Conservation (phyloP, 2,113 vertebrate genomes). For the Hypomesus transpacificus region DNA sequence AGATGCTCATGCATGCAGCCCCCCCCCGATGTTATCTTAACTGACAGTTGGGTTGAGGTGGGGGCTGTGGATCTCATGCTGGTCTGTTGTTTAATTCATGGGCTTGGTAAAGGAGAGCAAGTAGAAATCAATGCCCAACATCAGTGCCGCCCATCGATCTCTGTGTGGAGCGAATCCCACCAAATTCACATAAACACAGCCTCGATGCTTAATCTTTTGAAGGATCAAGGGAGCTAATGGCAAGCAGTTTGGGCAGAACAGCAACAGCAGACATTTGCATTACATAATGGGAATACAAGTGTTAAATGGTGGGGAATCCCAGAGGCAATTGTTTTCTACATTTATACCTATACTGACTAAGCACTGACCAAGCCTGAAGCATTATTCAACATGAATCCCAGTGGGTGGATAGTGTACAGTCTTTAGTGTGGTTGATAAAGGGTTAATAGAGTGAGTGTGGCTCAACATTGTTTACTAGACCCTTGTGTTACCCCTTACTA, state of each 20-base stretch:
- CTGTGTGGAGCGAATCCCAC: neutral
- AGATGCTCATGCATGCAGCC: too few relatives aligned
- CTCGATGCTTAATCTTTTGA: neutral
- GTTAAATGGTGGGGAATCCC: neutral
- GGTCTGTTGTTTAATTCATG: constrained; percentile 9
- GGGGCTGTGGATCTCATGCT: neutral
- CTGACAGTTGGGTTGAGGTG: neutral
- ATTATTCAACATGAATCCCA: neutral
- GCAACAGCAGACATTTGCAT: too few relatives aligned
- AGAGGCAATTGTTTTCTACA: neutral
- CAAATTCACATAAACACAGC: neutral
- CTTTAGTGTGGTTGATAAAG: neutral
- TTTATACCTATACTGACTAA: too few relatives aligned
- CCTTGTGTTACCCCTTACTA: constrained; percentile 35
- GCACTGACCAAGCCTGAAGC: too few relatives aligned
- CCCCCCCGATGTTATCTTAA: neutral
- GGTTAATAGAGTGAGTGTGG: neutral
- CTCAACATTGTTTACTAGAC: constrained; percentile 47
- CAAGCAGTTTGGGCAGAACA: too few relatives aligned
- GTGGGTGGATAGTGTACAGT: neutral
- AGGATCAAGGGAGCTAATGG: neutral
- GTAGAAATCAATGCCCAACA: constrained; percentile 1
- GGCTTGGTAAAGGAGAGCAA: neutral
- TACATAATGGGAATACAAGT: too few relatives aligned
- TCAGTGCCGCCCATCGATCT: neutral